phyloP scores from a whole-genome alignment of 2,888 invertebrate species.

The Tholera decimalis region DNA sequence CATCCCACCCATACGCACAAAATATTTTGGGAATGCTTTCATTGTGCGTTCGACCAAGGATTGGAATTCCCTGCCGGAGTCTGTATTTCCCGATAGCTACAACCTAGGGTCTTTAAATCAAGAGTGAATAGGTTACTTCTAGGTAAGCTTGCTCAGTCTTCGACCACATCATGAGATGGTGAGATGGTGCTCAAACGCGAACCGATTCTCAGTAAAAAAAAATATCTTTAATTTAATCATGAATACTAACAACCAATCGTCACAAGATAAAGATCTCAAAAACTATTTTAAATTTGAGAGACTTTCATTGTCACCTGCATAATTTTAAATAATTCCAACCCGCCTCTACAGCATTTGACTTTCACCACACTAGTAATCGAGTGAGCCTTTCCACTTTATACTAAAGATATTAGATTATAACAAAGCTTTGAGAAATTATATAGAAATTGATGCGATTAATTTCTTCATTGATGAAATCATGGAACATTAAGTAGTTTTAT shows the following conservation, averaged over 20 bases:
- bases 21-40: no score
- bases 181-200: no score
- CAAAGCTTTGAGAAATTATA: conserved; percentile 33
- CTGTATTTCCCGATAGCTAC: no score
- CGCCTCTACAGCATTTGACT: conserved; percentile 6
- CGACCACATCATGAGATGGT: no score
- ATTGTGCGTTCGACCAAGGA: no score
- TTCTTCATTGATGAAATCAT: conserved; percentile 4
- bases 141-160: no score
- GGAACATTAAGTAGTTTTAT: not conserved
- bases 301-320: not conserved
- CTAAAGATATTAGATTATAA: conserved; percentile 53
- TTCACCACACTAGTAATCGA: conserved; percentile 40
- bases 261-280: not conserved
- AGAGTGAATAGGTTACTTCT: no score
- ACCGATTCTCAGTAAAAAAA: no score
- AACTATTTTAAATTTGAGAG: not conserved
- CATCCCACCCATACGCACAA: no score
- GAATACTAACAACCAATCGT: not conserved
- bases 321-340: not conserved
- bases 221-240: no score
- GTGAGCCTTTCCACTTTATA: conserved; percentile 42
- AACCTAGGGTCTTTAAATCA: no score
- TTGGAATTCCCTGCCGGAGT: no score
- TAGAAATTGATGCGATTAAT: conserved; percentile 20